A percentile compares a stretch with the other conserved stretches of the same genome.
phyloP scores from a whole-genome alignment of 2,797 vertebrate species.

The Taeniopygia guttata region DNA sequence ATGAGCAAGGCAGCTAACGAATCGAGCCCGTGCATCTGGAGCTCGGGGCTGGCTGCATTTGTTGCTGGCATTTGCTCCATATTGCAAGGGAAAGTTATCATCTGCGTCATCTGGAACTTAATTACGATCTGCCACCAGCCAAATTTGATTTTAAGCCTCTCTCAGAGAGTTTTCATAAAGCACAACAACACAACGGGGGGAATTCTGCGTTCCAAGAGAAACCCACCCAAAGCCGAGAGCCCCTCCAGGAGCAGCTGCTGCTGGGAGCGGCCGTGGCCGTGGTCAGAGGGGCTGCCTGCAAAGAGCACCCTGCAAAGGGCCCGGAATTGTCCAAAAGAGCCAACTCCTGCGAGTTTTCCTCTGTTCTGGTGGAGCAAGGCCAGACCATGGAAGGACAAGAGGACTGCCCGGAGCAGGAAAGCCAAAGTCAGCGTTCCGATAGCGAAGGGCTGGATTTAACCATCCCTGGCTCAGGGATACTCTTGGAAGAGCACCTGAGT shows the following conservation, averaged over 20 bases:
- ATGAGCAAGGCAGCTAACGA: slow-evolving; percentile 8
- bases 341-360: background rate
- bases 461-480: background rate
- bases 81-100: slow-evolving; percentile 55
- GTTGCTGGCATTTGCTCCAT: slow-evolving; percentile 59
- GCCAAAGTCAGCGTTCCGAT: rapidly evolving
- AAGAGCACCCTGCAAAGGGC: rapidly evolving
- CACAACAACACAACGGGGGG: background rate
- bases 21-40: slow-evolving; percentile 64
- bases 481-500: background rate
- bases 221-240: background rate
- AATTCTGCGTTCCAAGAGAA: background rate
- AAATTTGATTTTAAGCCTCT: slow-evolving; percentile 14
- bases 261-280: background rate
- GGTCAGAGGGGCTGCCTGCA: background rate
- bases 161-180: background rate
- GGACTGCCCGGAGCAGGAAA: background rate
- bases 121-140: slow-evolving; percentile 48
- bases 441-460: rapidly evolving
- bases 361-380: background rate
- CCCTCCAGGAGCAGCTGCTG: background rate
- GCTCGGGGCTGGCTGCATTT: background rate
- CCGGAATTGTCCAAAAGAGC: background rate
- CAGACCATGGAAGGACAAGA: background rate
- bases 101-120: slow-evolving; percentile 63